phyloP scores from a whole-genome alignment of 1,140 invertebrate genomes.

The Nautilus pompilius region DNA sequence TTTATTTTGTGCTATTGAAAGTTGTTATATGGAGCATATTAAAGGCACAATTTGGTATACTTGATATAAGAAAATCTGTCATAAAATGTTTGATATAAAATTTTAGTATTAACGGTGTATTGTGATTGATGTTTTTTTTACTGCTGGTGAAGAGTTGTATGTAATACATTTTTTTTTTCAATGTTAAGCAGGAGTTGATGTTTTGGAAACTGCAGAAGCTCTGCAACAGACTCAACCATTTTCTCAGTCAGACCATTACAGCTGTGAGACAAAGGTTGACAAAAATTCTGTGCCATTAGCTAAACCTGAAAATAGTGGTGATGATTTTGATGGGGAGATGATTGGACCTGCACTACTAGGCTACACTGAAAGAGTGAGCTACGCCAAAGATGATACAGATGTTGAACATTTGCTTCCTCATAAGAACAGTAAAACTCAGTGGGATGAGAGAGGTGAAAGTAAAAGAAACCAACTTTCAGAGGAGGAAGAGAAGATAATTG shows the following conservation, averaged over 20 bases:
- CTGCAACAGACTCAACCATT: background rate
- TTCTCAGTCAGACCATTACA: conserved; percentile 1
- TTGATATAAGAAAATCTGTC: no score
- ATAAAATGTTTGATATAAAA: no score
- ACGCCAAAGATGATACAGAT: conserved; percentile 10
- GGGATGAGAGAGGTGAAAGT: no score
- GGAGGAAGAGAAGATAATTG: no score
- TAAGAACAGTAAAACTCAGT: no score
- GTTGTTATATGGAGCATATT: no score
- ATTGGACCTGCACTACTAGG: background rate
- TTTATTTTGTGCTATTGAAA: no score
- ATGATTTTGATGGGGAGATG: conserved; percentile 1
- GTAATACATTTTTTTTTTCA: background rate
- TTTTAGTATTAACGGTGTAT: no score
- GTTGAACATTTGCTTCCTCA: no score
- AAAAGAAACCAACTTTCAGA: no score
- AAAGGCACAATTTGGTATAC: no score
- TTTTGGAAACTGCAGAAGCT: background rate
- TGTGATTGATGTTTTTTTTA: no score
- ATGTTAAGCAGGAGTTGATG: background rate
- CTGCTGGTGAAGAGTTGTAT: background rate
- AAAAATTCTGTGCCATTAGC: background rate
- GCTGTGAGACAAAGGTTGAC: conserved; percentile 1
- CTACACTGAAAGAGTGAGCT: conserved; percentile 4
- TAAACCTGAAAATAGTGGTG: conserved; percentile 6